phyloP scores from a whole-genome alignment of 2,113 vertebrate genomes.

The Orycteropus afer region DNA sequence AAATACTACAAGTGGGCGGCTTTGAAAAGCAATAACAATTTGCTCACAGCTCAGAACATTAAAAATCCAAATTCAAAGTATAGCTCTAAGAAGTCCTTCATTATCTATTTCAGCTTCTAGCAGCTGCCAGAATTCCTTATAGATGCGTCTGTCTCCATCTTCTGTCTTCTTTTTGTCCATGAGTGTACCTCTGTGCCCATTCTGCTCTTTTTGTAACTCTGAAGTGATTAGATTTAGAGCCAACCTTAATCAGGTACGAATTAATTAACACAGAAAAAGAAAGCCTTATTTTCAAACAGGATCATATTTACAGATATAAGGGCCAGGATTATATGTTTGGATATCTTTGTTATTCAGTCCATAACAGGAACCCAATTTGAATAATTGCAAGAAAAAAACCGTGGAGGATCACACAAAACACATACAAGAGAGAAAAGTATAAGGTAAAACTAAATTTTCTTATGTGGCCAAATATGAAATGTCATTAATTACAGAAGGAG shows the following conservation, averaged over 20 bases:
- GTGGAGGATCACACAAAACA: background rate
- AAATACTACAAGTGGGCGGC: background rate
- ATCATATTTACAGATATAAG: background rate
- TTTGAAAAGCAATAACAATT: background rate
- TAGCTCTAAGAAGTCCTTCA: background rate
- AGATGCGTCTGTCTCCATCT: background rate
- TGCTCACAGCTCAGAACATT: background rate
- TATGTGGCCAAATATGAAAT: background rate
- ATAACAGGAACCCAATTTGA: background rate
- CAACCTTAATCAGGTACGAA: no score
- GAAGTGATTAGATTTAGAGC: background rate
- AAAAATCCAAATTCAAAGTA: background rate
- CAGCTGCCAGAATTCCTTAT: background rate
- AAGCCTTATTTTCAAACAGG: background rate
- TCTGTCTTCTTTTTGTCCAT: background rate
- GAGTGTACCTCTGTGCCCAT: background rate
- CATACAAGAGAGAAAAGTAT: background rate
- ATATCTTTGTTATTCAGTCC: background rate
- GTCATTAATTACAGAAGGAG: background rate
- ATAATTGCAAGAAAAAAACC: background rate
- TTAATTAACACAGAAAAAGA: background rate
- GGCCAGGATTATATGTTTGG: no score
- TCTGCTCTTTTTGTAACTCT: background rate
- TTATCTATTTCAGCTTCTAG: background rate
- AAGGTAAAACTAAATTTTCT: background rate